A percentile compares a stretch with the other conserved stretches of the same genome.
These are phyloP conservation scores for Dromococcyx pavoninus DNA, from an alignment of 2,797 vertebrate species.

Conservation along the genomic window DNA sequence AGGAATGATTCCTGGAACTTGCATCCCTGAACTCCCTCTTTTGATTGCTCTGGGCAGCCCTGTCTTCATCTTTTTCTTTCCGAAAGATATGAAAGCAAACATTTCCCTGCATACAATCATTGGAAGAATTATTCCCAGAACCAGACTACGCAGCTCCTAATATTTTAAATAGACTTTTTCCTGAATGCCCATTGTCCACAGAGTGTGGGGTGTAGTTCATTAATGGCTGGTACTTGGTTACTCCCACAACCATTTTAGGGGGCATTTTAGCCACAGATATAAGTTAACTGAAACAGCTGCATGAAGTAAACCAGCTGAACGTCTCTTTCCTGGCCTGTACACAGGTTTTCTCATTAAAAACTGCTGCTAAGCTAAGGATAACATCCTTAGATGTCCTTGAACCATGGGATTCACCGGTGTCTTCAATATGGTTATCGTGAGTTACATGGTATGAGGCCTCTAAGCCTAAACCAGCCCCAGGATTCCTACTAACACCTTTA, in stretches of 20 bases:
- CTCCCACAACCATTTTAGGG: neutral
- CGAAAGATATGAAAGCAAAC: neutral
- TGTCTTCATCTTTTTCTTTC: neutral
- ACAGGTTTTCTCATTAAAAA: neutral
- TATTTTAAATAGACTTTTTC: neutral
- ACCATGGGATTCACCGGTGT: neutral
- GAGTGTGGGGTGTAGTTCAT: neutral
- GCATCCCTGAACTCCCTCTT: neutral
- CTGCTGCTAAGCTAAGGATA: neutral
- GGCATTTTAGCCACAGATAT: neutral
- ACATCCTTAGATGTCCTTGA: neutral
- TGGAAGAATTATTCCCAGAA: neutral
- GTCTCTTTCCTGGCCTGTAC: neutral
- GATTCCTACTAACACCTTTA: neutral
- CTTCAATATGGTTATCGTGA: neutral
- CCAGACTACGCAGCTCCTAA: neutral
- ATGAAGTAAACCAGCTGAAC: neutral
- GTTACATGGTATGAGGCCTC: neutral
- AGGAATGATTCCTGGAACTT: neutral
- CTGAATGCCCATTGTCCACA: neutral
- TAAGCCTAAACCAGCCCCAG: neutral
- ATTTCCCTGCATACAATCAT: neutral
- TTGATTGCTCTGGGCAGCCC: neutral
- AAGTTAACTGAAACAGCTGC: neutral
- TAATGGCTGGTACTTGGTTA: neutral